Percentiles rank a stretch among this genome's conserved stretches.
Evolutionary conservation across 1,140 invertebrate species (phyloP).

Genomic region (Bathynomus jamesi): DNA sequence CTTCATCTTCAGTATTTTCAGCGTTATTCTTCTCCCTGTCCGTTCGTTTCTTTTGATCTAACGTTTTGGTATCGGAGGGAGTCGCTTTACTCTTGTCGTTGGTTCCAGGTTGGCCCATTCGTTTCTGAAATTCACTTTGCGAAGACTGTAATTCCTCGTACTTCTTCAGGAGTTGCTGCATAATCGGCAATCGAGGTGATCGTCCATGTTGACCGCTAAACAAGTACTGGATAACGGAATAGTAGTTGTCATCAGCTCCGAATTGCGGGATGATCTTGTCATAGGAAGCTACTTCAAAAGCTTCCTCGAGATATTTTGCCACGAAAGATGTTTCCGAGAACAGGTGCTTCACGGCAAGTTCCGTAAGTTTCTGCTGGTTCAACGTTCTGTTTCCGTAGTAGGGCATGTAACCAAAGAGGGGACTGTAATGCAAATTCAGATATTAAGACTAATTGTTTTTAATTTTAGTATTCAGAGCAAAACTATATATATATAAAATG

Average conservation of each 20-base stretch:
- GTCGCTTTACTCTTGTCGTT: too few species aligned
- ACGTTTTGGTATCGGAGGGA: too few species aligned
- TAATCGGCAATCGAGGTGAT: too few species aligned
- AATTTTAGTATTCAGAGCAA: too few species aligned
- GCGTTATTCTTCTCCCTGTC: too few species aligned
- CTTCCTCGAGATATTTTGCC: conserved; percentile 9
- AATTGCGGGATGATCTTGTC: conserved; percentile 37
- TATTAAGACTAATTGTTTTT: background rate
- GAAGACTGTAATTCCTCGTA: too few species aligned
- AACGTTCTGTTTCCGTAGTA: conserved; percentile 33
- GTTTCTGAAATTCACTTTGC: too few species aligned
- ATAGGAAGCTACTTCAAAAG: conserved; percentile 29
- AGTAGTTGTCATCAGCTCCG: conserved; percentile 21
- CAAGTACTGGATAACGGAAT: background rate
- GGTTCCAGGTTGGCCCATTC: too few species aligned
- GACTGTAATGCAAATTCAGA: conserved; percentile 11
- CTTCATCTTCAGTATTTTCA: too few species aligned
- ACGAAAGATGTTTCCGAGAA: conserved; percentile 31
- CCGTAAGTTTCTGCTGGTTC: conserved; percentile 25
- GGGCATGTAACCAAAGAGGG: conserved; percentile 33
- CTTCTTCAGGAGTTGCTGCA: too few species aligned
- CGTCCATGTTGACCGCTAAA: too few species aligned
- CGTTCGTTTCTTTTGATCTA: too few species aligned
- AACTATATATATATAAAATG: conserved; percentile 1
- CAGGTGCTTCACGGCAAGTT: conserved; percentile 18